Evolutionary conservation across 2,888 invertebrate species (phyloP).

Genomic region (Liodrosophila aerea): DNA sequence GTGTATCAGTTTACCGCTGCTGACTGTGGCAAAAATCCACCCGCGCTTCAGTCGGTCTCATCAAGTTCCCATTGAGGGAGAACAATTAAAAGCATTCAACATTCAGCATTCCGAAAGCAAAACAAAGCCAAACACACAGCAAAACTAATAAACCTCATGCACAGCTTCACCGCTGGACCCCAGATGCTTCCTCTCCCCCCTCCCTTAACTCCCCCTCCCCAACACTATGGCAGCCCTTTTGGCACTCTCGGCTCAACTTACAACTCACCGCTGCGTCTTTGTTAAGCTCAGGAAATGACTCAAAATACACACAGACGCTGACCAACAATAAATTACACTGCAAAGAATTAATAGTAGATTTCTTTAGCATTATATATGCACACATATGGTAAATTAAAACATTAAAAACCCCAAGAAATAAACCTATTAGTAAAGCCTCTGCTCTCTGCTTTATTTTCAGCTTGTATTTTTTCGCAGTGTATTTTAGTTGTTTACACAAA

Average conservation of each 20-base stretch:
- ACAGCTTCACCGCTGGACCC: conserved; percentile 20
- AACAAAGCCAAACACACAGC: conserved; percentile 38
- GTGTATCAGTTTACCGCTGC: conserved; percentile 35
- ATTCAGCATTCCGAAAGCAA: too few species aligned
- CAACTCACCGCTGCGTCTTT: conserved; percentile 49
- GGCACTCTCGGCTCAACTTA: conserved; percentile 33
- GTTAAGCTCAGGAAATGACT: conserved; percentile 63
- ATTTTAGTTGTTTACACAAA: conserved; percentile 48
- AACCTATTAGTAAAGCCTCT: conserved; percentile 13
- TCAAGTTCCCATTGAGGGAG: neutral
- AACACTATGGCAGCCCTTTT: conserved; percentile 1
- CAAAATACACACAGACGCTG: conserved; percentile 29
- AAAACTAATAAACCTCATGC: conserved; percentile 58
- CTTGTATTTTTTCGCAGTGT: conserved; percentile 19
- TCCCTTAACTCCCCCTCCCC: conserved; percentile 1
- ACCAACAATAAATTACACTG: conserved; percentile 8
- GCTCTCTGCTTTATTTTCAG: too few species aligned
- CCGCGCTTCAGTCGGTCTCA: neutral
- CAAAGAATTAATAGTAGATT: too few species aligned
- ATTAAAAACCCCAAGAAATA: neutral
- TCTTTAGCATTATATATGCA: too few species aligned
- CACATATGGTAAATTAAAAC: too few species aligned
- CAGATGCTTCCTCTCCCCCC: neutral
- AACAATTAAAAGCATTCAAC: too few species aligned
- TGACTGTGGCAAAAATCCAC: conserved; percentile 13